phyloP scores from a whole-genome alignment of 2,888 invertebrate genomes.

The Lycophotia porphyrea region DNA sequence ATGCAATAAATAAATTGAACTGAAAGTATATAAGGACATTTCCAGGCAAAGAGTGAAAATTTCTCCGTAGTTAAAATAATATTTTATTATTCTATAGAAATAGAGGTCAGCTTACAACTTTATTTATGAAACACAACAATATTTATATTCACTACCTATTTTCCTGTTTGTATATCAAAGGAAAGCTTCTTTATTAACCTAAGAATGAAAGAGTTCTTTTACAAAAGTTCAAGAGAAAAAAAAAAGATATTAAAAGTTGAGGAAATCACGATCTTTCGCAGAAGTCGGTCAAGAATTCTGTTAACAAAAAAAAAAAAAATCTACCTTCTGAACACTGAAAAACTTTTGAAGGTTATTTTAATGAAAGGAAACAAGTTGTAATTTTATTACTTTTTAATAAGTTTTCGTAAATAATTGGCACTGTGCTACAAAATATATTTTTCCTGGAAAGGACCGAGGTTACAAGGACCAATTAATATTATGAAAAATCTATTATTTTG shows the following conservation, averaged over 20 bases:
- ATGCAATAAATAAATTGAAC: too few relatives aligned
- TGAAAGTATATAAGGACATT: background rate
- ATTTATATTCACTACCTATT: conserved; percentile 61
- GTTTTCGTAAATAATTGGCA: background rate
- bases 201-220: conserved; percentile 52
- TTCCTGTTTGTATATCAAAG: conserved; percentile 59
- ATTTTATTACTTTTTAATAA: conserved; percentile 8
- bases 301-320: too few relatives aligned
- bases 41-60: background rate
- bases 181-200: conserved; percentile 50
- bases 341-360: conserved; percentile 6
- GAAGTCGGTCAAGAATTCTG: conserved; percentile 46
- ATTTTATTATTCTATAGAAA: conserved; percentile 36
- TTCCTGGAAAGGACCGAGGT: background rate
- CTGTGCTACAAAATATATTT: background rate
- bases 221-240: conserved; percentile 39
- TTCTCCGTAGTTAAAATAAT: background rate
- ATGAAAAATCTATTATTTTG: background rate
- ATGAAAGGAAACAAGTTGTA: background rate
- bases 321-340: background rate
- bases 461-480: background rate
- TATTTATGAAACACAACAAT: conserved; percentile 42
- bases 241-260: conserved; percentile 17
- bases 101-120: conserved; percentile 34
- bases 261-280: conserved; percentile 25